A percentile compares a stretch with the other conserved stretches of the same genome.
Evolutionary conservation across 2,888 invertebrate genomes (phyloP).

Genomic region (Prosopocoilus inquinatus): DNA sequence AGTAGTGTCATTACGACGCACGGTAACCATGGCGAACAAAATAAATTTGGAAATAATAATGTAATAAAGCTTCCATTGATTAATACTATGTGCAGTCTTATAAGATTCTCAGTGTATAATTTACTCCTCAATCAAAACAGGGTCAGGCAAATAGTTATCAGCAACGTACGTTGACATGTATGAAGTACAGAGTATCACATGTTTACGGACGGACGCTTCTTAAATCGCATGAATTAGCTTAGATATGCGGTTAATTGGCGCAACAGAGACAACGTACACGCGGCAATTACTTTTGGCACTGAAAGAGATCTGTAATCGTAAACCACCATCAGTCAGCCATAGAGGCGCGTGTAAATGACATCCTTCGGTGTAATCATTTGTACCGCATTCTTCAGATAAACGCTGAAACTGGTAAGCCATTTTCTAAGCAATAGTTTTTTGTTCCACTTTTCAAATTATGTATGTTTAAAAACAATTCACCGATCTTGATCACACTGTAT

Average conservation of each 20-base stretch:
- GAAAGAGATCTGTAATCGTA: conserved; percentile 16
- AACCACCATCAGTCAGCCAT: conserved; percentile 19
- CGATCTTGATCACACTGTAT: too few relatives aligned
- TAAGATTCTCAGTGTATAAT: too few relatives aligned
- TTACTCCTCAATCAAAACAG: conserved; percentile 9
- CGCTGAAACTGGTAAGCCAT: too few relatives aligned
- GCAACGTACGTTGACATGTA: background rate
- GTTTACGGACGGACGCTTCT: background rate
- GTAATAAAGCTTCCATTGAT: too few relatives aligned
- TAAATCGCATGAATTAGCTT: background rate
- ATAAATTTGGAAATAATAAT: too few relatives aligned
- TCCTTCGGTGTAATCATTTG: background rate
- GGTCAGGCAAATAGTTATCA: conserved; percentile 7
- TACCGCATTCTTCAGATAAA: too few relatives aligned
- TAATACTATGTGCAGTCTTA: too few relatives aligned
- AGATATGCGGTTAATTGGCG: conserved; percentile 6
- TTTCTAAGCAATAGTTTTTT: too few relatives aligned
- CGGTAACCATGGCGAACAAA: too few relatives aligned
- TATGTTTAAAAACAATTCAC: too few relatives aligned
- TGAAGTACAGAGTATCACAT: background rate
- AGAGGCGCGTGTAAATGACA: conserved; percentile 2
- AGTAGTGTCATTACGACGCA: too few relatives aligned
- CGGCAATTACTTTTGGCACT: conserved; percentile 15
- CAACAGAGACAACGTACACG: background rate
- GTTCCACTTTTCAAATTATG: too few relatives aligned